Conservation (phyloP, 2,113 vertebrate species). For the Gallinago undulata region DNA sequence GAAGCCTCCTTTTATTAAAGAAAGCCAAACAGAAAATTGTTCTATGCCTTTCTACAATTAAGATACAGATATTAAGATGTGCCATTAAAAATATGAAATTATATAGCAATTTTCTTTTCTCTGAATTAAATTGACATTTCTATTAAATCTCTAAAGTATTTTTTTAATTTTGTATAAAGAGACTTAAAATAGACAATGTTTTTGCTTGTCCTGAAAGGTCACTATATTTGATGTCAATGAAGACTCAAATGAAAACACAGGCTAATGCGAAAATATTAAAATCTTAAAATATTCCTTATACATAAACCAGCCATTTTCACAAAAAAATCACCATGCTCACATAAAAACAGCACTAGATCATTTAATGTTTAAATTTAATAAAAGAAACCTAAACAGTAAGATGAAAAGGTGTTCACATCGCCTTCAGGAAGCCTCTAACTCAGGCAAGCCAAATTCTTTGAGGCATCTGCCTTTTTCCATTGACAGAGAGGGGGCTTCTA, state of each 20-base stretch:
- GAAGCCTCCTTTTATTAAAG: background rate
- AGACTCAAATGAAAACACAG: background rate
- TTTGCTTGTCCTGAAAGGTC: background rate
- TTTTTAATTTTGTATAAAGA: background rate
- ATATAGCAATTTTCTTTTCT: background rate
- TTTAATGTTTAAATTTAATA: background rate
- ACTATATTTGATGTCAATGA: background rate
- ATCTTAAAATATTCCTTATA: background rate
- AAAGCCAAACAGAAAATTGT: background rate
- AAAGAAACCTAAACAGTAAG: background rate
- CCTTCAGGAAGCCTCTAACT: background rate
- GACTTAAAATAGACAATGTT: background rate
- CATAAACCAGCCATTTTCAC: background rate
- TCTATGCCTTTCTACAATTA: background rate
- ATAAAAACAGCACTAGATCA: background rate
- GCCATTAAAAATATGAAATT: background rate
- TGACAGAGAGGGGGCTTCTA: background rate
- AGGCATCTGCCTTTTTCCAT: background rate
- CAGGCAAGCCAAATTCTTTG: background rate
- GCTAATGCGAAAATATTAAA: background rate
- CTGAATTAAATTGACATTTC: background rate
- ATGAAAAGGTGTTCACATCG: background rate
- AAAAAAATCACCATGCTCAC: background rate
- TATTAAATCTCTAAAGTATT: background rate
- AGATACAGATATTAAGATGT: background rate